Evolutionary conservation across 2,888 invertebrate genomes (phyloP), one percentile per base, ranked within the genome.

Genomic region (Blastobasis lacticolella): DNA sequence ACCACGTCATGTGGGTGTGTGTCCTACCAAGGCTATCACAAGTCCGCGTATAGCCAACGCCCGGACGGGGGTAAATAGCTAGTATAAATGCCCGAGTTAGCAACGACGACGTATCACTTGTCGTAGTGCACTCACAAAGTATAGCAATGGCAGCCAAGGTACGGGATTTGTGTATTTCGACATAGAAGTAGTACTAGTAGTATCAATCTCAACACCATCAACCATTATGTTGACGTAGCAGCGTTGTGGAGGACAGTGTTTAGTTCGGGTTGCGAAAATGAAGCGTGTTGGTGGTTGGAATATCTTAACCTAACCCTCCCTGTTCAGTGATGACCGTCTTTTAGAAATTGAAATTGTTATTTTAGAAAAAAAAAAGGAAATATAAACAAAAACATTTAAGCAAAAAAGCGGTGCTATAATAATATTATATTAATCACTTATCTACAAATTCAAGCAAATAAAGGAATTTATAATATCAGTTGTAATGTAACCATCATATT

Each of bases 131-230:
- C 71, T 77, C 78, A 71, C 78, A 71, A 76, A 77, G 81, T 71
- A 75, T 66, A 75, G 81, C 75, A 83, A 87, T 87, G 87, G 84
- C 86, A 78, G 81, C 86, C 70, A 87, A 87, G 87, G 87, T 87
- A 86, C 67, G 49, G 49, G 43, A 50, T 41, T 46, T 10, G 36
- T 9, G 46, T 42, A 40, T 9, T 40, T 40, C 6, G 3, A 8
- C 40, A 9, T 40, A 40, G 42, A 42, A 42, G 42, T 42, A 10
- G 5, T 5, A 5, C 10, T 9, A 42, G 42, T 5, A 42, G n/a
- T 42, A 42, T 42, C 10, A 7, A 8, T 6, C 3, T n/a, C 23
- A 5, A 10, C n/a, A 42, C 42, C 10, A 10, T 4, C 5, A 6
- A 42, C 9, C 6, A 42, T 42, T 6, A 9, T 3, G 7, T 9